Base-by-base conservation (phyloP, 2,797 vertebrate species). In the Podargus strigoides region DNA sequence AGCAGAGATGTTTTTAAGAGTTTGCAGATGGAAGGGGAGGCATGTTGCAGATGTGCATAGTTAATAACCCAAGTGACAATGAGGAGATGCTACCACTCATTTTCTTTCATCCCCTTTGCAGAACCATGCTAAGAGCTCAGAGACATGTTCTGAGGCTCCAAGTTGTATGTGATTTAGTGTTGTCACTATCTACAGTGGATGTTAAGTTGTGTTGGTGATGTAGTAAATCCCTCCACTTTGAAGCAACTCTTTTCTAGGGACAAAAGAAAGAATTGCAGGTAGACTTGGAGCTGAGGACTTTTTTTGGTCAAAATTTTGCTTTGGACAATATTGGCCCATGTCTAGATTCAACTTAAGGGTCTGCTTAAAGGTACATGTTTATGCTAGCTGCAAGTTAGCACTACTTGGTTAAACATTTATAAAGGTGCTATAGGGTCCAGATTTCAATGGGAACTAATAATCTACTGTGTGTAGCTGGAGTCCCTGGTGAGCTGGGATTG, bases 11-110 rank as follows among this genome's bases (percentile, higher is more conserved):
- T 66, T 75, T 74, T 24, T 32, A 6, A 63, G 78, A 11, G 68
- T 52, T 77, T 89, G 85, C 90, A 93, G 89, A 62, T 87, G 93
- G 55, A 75, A 68, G 53, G 80, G 79, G 37, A 77, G 64, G n/a
- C 72, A 14, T 4, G 23, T 41, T 7, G 32, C 82, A 78, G 82
- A 46, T 75, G 66, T 23, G 41, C 1, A 3, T 6, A 9, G 53
- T 60, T 66, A 84, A 55, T 81, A 67, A 60, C 37, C 30, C 37
- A 22, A 24, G 21, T 32, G 52, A 26, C 0, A 9, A 12, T 1
- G 6, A 12, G 34, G 84, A 36, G 14, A 30, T 76, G 63, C 67
- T 24, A 3, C n/a, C 80, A 46, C 41, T 20, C 23, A 0, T 85
- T 78, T 79, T 22, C 66, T 66, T 72, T 90, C 30, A 30, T 27